These are phyloP conservation scores for Pterocles gutturalis DNA, from an alignment of 2,113 vertebrate genomes.

Conservation along the genomic window DNA sequence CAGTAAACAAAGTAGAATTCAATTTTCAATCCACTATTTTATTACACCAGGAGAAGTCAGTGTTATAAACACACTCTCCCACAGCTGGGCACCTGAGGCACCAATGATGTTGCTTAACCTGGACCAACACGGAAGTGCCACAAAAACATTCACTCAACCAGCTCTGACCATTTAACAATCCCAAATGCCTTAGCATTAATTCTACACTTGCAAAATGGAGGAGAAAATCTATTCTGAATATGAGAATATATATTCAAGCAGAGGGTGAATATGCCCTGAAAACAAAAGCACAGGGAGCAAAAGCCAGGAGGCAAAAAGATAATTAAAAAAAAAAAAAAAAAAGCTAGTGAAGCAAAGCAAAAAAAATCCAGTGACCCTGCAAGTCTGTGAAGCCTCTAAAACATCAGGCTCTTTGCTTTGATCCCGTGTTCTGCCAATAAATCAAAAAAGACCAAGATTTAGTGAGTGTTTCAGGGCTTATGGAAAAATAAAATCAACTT, in stretches of 20 bases:
- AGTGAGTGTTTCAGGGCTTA: neutral
- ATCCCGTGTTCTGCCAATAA: neutral
- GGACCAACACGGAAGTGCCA: neutral
- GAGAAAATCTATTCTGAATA: neutral
- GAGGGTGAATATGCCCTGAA: neutral
- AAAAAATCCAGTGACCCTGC: slow-evolving; percentile 7
- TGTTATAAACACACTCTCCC: neutral
- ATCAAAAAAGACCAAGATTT: slow-evolving; percentile 7
- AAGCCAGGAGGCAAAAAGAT: neutral
- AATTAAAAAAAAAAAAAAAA: neutral
- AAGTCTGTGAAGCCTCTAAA: neutral
- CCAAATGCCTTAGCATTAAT: slow-evolving; percentile 12
- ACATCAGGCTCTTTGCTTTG: neutral
- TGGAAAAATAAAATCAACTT: slow-evolving; percentile 14
- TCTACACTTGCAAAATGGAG: slow-evolving; percentile 16
- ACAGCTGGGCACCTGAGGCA: neutral
- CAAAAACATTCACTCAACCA: neutral
- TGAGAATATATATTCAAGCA: slow-evolving; percentile 5
- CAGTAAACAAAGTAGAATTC: neutral
- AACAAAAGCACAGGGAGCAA: neutral
- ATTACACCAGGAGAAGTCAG: neutral
- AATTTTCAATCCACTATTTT: neutral
- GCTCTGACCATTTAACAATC: neutral
- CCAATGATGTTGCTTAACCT: neutral
- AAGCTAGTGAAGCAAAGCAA: slow-evolving; percentile 9